These are phyloP conservation scores for Eilema griseolum DNA, from an alignment of 2,888 invertebrate genomes.

Conservation along the genomic window DNA sequence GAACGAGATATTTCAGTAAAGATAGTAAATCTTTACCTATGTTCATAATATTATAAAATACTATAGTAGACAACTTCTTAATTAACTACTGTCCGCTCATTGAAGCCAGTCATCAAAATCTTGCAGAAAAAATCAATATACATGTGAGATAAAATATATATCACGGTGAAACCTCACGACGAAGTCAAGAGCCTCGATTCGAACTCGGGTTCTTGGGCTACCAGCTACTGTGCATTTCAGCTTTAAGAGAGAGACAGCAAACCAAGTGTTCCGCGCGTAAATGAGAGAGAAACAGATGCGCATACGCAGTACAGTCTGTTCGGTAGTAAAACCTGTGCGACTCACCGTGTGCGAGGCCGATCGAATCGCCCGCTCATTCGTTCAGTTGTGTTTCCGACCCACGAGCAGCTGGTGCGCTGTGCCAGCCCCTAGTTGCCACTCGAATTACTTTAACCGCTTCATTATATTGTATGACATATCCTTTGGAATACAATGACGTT, in stretches of 20 bases:
- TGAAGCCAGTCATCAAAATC: conserved; percentile 75
- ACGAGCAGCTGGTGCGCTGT: conserved; percentile 79
- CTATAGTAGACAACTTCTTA: conserved; percentile 68
- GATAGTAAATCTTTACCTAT: neutral
- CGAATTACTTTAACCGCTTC: conserved; percentile 73
- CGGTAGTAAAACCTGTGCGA: conserved; percentile 75
- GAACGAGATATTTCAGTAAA: neutral
- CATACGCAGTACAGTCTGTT: conserved; percentile 69
- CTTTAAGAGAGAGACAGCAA: conserved; percentile 54
- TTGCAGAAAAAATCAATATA: conserved; percentile 76
- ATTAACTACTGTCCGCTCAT: conserved; percentile 73
- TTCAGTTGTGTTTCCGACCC: conserved; percentile 79
- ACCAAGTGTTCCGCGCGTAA: conserved; percentile 46
- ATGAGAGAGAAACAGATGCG: conserved; percentile 69
- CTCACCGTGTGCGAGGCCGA: conserved; percentile 71
- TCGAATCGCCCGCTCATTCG: conserved; percentile 73
- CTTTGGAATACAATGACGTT: conserved; percentile 76
- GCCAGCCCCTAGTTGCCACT: conserved; percentile 73
- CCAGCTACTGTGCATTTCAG: conserved; percentile 80
- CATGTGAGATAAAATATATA: conserved; percentile 68
- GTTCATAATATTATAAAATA: neutral
- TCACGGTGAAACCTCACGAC: conserved; percentile 77
- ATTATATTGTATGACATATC: conserved; percentile 66
- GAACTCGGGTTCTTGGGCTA: conserved; percentile 80
- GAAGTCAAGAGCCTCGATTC: conserved; percentile 77